phyloP scores from a whole-genome alignment of 2,797 vertebrate genomes.

The Cygnus olor region DNA sequence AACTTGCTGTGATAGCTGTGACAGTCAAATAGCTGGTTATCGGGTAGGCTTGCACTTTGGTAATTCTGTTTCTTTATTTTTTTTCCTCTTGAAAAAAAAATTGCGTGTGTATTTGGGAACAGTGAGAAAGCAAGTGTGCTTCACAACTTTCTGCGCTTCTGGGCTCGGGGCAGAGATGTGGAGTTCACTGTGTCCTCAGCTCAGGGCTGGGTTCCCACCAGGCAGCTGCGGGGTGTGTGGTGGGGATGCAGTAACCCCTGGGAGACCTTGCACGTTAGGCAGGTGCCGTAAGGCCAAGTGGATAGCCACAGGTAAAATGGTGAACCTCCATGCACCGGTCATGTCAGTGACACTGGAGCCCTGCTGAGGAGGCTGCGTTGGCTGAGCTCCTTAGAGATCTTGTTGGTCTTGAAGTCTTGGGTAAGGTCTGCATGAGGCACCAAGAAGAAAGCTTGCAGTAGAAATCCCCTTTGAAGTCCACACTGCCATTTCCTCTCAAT shows the following conservation, averaged over 20 bases:
- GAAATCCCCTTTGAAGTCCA: not conserved
- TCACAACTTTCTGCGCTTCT: not conserved
- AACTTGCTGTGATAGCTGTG: slow-evolving; percentile 63
- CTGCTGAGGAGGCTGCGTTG: not conserved
- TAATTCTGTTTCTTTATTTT: not conserved
- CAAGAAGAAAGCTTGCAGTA: not conserved
- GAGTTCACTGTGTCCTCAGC: accelerated
- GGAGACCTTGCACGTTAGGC: not conserved
- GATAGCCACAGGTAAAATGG: not conserved
- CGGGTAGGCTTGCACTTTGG: slow-evolving; percentile 6
- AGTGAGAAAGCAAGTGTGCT: not conserved
- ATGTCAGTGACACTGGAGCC: not conserved
- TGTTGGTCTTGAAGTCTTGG: not conserved
- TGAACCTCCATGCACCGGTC: not conserved
- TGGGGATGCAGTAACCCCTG: not conserved
- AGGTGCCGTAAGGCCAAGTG: not conserved
- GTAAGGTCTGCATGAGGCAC: not conserved
- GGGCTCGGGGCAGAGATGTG: not conserved
- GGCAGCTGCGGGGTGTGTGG: not conserved
- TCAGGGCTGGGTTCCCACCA: not conserved
- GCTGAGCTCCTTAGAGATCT: not conserved
- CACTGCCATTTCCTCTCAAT: not conserved
- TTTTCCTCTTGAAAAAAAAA: not conserved
- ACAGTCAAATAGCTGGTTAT: slow-evolving; percentile 39
- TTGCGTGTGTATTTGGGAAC: not conserved